Conservation (phyloP, 2,113 vertebrate genomes). For the Dicentrarchus labrax region DNA sequence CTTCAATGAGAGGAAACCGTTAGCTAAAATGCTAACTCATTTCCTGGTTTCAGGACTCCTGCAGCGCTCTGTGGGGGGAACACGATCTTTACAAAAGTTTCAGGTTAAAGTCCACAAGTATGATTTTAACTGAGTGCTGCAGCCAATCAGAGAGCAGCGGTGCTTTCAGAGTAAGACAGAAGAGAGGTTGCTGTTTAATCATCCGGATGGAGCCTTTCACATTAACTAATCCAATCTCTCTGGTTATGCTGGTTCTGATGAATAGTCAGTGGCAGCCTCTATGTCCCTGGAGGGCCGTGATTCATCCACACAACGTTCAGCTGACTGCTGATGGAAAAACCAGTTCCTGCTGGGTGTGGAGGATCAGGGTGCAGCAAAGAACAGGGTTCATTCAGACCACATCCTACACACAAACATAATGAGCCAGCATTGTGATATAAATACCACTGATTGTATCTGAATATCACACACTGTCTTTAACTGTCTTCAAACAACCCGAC, state of each 20-base stretch:
- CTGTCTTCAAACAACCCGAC: background rate
- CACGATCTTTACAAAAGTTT: too few species aligned
- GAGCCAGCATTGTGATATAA: background rate
- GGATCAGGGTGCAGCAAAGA: conserved; percentile 3
- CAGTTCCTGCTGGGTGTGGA: conserved; percentile 62
- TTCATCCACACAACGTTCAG: conserved; percentile 45
- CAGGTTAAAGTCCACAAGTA: too few species aligned
- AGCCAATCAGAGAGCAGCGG: too few species aligned
- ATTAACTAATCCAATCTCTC: conserved; percentile 72
- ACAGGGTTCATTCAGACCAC: background rate
- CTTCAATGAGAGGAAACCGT: too few species aligned
- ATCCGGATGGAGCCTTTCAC: conserved; percentile 63
- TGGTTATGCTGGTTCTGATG: conserved; percentile 60
- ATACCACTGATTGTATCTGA: background rate
- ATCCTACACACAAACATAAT: background rate
- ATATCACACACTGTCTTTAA: too few species aligned
- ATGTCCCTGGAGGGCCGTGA: conserved; percentile 69
- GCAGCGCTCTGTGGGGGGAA: too few species aligned
- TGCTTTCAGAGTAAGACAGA: too few species aligned
- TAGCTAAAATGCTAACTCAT: too few species aligned
- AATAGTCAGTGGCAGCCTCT: conserved; percentile 59
- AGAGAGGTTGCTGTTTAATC: conserved; percentile 16
- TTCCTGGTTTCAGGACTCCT: too few species aligned
- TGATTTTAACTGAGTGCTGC: too few species aligned
- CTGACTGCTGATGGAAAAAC: conserved; percentile 28